These are phyloP conservation scores for Eristalis intricaria DNA, from an alignment of 2,888 invertebrate species.

Conservation along the genomic window DNA sequence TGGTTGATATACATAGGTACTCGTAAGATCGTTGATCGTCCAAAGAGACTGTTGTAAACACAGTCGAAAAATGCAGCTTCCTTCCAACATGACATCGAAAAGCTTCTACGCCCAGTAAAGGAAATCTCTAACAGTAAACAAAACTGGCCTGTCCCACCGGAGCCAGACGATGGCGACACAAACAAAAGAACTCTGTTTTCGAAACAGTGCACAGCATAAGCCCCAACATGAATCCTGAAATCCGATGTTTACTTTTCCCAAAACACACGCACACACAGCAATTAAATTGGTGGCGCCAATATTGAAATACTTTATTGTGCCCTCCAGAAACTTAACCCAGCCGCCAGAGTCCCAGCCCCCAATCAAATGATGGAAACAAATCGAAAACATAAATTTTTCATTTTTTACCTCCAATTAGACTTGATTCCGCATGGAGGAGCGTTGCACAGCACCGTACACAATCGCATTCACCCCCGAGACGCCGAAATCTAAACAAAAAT, in stretches of 20 bases:
- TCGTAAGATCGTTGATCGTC: no score
- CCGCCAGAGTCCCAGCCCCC: constrained; percentile 27
- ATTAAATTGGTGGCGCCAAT: constrained; percentile 67
- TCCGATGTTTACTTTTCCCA: constrained; percentile 40
- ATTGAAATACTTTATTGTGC: constrained; percentile 61
- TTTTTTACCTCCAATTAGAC: constrained; percentile 66
- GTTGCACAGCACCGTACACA: background rate
- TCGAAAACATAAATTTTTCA: constrained; percentile 69
- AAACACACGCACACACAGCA: background rate
- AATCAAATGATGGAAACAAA: constrained; percentile 60
- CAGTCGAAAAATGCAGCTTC: background rate
- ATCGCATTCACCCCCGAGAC: constrained; percentile 24
- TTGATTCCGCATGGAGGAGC: background rate
- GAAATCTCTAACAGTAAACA: background rate
- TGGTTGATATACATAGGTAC: no score
- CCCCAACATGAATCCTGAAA: constrained; percentile 9
- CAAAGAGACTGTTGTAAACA: background rate
- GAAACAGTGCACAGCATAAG: constrained; percentile 41
- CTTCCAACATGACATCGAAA: background rate
- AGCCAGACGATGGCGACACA: constrained; percentile 6
- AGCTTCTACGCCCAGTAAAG: background rate
- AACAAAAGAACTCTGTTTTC: constrained; percentile 31
- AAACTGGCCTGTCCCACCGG: constrained; percentile 17
- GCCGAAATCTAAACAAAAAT: constrained; percentile 66
- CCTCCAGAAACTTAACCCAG: constrained; percentile 51